phyloP scores from a whole-genome alignment of 2,797 vertebrate species.

The Aphelocoma californica region DNA sequence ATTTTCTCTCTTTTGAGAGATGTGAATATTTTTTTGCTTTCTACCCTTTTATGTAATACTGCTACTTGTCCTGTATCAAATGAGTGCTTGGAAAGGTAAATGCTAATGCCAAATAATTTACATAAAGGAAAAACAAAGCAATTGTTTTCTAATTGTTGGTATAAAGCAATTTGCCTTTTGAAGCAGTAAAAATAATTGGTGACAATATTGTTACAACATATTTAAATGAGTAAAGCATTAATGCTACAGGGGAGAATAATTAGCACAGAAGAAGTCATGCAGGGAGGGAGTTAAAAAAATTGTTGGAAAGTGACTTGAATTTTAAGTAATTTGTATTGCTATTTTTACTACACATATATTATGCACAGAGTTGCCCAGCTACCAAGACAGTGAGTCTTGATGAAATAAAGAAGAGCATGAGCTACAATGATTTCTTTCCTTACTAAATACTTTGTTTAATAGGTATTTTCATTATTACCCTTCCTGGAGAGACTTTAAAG shows the following conservation, averaged over 20 bases:
- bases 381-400: background rate
- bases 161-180: constrained; percentile 28
- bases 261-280: constrained; percentile 7
- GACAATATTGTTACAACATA: constrained; percentile 41
- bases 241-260: constrained; percentile 16
- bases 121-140: constrained; percentile 29
- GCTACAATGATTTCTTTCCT: background rate
- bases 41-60: background rate
- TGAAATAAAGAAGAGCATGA: background rate
- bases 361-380: background rate
- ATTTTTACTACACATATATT: background rate
- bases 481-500: background rate
- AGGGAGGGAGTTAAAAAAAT: background rate
- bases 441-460: background rate
- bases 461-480: background rate
- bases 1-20: constrained; percentile 3
- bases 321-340: background rate
- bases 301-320: background rate
- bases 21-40: background rate
- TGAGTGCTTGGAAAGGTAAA: constrained; percentile 20
- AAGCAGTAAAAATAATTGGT: constrained; percentile 36
- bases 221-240: constrained; percentile 34
- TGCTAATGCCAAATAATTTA: constrained; percentile 23
- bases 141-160: background rate
- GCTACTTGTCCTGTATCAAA: background rate